These are phyloP conservation scores for Theristicus caerulescens DNA, from an alignment of 2,113 vertebrate species.

Conservation along the genomic window DNA sequence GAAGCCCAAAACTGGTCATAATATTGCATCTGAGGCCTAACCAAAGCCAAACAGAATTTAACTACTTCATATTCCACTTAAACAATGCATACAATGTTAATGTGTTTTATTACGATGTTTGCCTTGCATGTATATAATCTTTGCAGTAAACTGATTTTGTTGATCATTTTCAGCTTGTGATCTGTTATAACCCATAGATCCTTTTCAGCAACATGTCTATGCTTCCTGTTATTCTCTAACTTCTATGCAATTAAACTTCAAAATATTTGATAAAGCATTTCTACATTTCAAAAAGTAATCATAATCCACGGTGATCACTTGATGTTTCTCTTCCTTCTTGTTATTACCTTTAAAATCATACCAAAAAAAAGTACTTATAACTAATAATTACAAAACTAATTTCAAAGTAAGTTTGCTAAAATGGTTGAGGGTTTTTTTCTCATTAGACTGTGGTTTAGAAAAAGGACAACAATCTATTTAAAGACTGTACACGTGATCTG, in stretches of 20 bases:
- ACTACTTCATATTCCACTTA: background rate
- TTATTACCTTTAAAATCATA: background rate
- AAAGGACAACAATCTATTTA: background rate
- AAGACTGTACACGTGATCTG: background rate
- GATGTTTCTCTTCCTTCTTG: background rate
- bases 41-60: background rate
- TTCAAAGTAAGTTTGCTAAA: background rate
- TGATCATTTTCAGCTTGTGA: background rate
- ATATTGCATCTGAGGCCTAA: background rate
- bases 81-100: background rate
- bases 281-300: background rate
- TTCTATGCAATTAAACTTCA: background rate
- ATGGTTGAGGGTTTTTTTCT: background rate
- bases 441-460: background rate
- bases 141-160: background rate
- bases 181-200: background rate
- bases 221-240: background rate
- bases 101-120: background rate
- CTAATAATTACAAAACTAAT: background rate
- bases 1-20: background rate
- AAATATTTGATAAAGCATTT: background rate
- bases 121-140: background rate
- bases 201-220: background rate
- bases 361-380: fast-evolving
- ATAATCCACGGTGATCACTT: background rate